Base-by-base conservation (phyloP, 2,888 invertebrate species). In the Sisyra nigra region DNA sequence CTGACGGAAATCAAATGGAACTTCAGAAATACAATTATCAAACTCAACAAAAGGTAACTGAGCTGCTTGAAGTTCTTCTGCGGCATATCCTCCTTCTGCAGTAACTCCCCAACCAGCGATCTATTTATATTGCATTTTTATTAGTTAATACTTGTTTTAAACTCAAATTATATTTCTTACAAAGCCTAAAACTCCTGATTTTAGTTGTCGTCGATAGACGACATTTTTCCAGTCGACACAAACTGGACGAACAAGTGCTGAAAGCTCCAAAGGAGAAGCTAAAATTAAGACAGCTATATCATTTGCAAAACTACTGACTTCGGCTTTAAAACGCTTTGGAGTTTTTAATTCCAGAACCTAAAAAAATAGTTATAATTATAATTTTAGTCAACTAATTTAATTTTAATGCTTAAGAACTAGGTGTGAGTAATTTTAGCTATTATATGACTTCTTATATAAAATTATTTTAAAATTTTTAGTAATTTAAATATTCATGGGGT, bases 251-350 rank as follows among this genome's bases (percentile, higher is more conserved):
- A 62, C 57, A 8, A 55, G 50, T 30, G 49, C 45, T 3, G 57
- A 53, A 34, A 58, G 53, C 11, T 45, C 45, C 24, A 64, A 53
- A 9, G 46, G 39, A n/a, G 48, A 48, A 24, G 50, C 48, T 14
- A 61, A 45, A 13, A 57, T 47, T 10, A 63, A 18, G 3, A 62
- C 41, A 1, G 61, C 61, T 37, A 64, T 55, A 48, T 64, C 64
- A 4, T 49, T 49, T 18, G 45, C 44, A 42, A 52, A 60, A 9
- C 50, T 48, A 6, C 49, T 51, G 8, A 40, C 18, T 40, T 37
- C 37, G 3, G 37, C 37, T 37, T 41, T 46, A 43, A 55, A 58
- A 17, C 49, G 44, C 13, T 29, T 19, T 41, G 51, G 49, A 8
- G 52, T 42, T 15, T 46, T 44, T 19, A 56, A 51, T 31, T 49